A percentile compares a stretch with the other conserved stretches of the same genome.
Conservation (phyloP, 2,888 invertebrate genomes). For the Empis stercorea region DNA sequence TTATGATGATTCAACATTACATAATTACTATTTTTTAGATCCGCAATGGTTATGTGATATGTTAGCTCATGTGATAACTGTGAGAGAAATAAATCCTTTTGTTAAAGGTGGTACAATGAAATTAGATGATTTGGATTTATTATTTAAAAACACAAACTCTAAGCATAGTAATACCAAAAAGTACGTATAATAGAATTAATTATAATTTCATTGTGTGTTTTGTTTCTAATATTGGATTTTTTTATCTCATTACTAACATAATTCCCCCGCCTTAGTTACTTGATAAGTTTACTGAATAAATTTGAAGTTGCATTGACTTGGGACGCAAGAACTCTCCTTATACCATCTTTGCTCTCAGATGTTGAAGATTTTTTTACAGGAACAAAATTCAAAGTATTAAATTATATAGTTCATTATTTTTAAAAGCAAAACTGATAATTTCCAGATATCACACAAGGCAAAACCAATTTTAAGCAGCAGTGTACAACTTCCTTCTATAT, state of each 20-base stretch:
- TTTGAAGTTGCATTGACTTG: slow-evolving; percentile 95
- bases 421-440: too few relatives aligned
- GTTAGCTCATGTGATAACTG: slow-evolving; percentile 91
- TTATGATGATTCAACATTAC: slow-evolving; percentile 85
- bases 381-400: slow-evolving; percentile 27
- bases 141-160: slow-evolving; percentile 79
- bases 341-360: slow-evolving; percentile 83
- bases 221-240: too few relatives aligned
- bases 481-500: slow-evolving; percentile 8
- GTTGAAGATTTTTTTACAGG: slow-evolving; percentile 45
- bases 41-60: slow-evolving; percentile 99
- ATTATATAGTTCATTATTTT: too few relatives aligned
- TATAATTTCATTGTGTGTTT: too few relatives aligned
- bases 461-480: too few relatives aligned
- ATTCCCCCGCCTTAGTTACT: too few relatives aligned
- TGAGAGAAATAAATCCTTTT: slow-evolving; percentile 94
- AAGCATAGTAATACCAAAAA: slow-evolving; percentile 51
- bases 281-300: slow-evolving; percentile 84
- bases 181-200: too few relatives aligned
- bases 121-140: slow-evolving; percentile 77
- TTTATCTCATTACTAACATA: too few relatives aligned
- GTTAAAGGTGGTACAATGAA: slow-evolving; percentile 89
- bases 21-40: slow-evolving; percentile 90
- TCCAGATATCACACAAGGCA: too few relatives aligned
- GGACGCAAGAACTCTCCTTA: slow-evolving; percentile 80